Evolutionary conservation across 2,113 vertebrate genomes (phyloP), one percentile per base, ranked within the genome.

Genomic region (Labrus mixtus): DNA sequence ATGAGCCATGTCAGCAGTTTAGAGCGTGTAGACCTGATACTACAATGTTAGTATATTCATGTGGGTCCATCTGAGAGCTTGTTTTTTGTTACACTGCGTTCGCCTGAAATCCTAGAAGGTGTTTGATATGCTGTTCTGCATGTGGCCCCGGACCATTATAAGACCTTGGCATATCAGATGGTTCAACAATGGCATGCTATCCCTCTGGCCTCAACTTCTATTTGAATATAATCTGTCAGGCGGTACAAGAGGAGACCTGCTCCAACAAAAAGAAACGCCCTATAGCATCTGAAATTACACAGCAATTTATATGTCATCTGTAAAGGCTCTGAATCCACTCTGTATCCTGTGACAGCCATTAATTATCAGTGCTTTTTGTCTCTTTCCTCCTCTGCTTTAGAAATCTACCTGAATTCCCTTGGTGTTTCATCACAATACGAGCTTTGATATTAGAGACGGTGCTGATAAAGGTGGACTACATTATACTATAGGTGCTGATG

Each of bases 271-370:
- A 85, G 76, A 85, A 84, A 87, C 53, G 86, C 89, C 46, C 83
- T 75, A 29, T 61, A 84, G 81, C 86, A 68, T 90, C 90, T 93
- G 86, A 93, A 95, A 95, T 95, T 94, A 93, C 93, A 93, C 88
- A 83, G 93, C 91, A 95, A 95, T 95, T 95, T 94, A 90, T 88
- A 83, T 94, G 93, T 94, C 94, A 94, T 91, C 91, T 82, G 87
- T 92, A 90, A 93, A 91, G 63, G 78, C 87, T 83, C 81, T 81
- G 83, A 85, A 89, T 90, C 90, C 80, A 81, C 76, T 76, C 85
- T 20, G 66, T 81, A 85, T 79, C 86, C 57, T 62, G 82, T 89
- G 89, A 90, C 90, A 94, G 87, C 89, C 87, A 72, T 89, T 94
- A 93, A 95, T 94, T 94, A 95, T 83, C 83, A 68, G 85, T 79